phyloP scores from a whole-genome alignment of 2,113 vertebrate genomes.

The Dryoscopus gambensis region DNA sequence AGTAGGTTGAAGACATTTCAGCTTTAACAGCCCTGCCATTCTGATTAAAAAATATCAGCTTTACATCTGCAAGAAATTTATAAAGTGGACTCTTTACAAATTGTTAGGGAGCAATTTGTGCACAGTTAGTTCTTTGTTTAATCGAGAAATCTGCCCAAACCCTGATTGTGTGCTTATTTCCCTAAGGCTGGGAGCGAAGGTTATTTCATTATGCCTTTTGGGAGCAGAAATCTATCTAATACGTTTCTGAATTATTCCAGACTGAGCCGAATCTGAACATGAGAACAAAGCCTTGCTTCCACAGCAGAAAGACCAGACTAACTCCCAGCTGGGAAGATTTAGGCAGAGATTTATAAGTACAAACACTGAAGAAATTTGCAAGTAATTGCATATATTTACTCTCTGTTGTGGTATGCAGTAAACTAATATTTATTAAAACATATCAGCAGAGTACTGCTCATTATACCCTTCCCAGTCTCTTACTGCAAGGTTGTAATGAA shows the following conservation, averaged over 20 bases:
- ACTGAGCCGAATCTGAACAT: conserved; percentile 76
- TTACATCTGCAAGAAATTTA: conserved; percentile 85
- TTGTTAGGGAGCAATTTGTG: conserved; percentile 80
- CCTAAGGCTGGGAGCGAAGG: conserved; percentile 82
- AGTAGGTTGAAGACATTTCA: conserved; percentile 62
- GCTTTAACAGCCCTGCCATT: conserved; percentile 49
- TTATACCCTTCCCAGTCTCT: conserved; percentile 50
- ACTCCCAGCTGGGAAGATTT: conserved; percentile 84
- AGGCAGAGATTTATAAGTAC: conserved; percentile 84
- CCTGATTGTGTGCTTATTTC: conserved; percentile 83
- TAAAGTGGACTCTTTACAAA: conserved; percentile 81
- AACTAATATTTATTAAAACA: conserved; percentile 75
- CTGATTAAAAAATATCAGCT: conserved; percentile 77
- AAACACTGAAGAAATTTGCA: conserved; percentile 80
- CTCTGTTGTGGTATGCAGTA: conserved; percentile 63
- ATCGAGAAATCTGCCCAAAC: conserved; percentile 81
- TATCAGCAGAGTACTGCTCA: conserved; percentile 55
- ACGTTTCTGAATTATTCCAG: conserved; percentile 88
- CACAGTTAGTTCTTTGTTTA: conserved; percentile 84
- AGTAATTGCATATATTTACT: conserved; percentile 79
- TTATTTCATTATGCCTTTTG: conserved; percentile 86
- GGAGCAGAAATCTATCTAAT: conserved; percentile 88
- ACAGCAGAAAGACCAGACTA: conserved; percentile 69
- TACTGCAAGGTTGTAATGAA: conserved; percentile 26
- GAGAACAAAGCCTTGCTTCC: conserved; percentile 86